Evolutionary conservation across 2,113 vertebrate genomes (phyloP).

Genomic region (Cranoglanis bouderius): DNA sequence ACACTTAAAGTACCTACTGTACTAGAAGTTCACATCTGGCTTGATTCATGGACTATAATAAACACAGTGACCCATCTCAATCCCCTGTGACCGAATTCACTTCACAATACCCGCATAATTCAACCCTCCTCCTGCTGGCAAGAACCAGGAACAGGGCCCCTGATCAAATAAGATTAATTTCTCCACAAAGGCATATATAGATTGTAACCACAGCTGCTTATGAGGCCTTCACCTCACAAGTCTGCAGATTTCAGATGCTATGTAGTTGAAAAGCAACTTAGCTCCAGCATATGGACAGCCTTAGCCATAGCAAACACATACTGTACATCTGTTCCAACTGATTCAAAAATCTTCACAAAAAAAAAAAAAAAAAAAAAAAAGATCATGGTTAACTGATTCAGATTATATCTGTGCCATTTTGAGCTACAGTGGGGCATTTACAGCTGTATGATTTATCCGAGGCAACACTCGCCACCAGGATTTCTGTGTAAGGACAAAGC

Average conservation of each 20-base stretch:
- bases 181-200: constrained; percentile 13
- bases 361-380: neutral
- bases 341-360: neutral
- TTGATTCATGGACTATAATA: constrained; percentile 45
- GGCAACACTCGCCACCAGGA: constrained; percentile 1
- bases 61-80: constrained; percentile 33
- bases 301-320: constrained; percentile 3
- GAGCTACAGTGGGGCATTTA: neutral
- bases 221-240: neutral
- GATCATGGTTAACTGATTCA: neutral
- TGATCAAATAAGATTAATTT: constrained; percentile 36
- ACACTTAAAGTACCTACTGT: constrained; percentile 36
- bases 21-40: constrained; percentile 44
- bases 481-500: constrained; percentile 27
- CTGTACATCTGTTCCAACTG: neutral
- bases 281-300: neutral
- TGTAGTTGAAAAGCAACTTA: constrained; percentile 11
- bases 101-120: constrained; percentile 40
- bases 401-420: neutral
- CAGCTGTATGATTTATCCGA: constrained; percentile 2
- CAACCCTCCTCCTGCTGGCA: constrained; percentile 20
- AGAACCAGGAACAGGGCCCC: constrained; percentile 1
- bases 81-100: constrained; percentile 43
- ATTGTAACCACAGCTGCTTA: neutral
- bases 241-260: neutral